These are phyloP conservation scores for Syritta pipiens DNA, from an alignment of 2,888 invertebrate species.

Conservation along the genomic window DNA sequence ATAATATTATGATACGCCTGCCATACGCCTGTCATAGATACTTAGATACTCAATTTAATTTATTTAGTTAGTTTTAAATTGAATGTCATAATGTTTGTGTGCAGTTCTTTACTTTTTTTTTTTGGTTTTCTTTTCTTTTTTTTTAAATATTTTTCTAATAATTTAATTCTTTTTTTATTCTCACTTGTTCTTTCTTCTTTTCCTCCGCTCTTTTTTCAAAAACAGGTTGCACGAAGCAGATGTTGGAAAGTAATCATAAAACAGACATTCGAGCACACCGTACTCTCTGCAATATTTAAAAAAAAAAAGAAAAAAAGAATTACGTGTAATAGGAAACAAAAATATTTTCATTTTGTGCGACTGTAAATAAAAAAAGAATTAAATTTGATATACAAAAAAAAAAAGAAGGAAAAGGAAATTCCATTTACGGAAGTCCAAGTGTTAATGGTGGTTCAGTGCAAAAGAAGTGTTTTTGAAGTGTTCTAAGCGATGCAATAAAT, in stretches of 20 bases:
- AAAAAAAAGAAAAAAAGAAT: no score
- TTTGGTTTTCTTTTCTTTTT: background rate
- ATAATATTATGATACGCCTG: background rate
- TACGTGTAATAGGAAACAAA: conserved; percentile 31
- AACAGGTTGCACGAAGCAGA: conserved; percentile 43
- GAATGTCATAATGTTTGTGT: conserved; percentile 23
- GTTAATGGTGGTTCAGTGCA: conserved; percentile 15
- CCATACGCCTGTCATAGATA: conserved; percentile 10
- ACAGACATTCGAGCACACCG: conserved; percentile 2
- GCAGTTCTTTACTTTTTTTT: background rate
- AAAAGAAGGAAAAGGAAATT: background rate
- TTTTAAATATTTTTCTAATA: conserved; percentile 18
- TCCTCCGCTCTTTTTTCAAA: conserved; percentile 24
- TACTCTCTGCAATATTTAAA: conserved; percentile 20
- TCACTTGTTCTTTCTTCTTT: conserved; percentile 25
- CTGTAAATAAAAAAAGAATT: background rate
- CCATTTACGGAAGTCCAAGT: background rate
- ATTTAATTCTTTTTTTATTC: background rate
- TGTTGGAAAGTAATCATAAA: conserved; percentile 22
- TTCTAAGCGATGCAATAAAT: conserved; percentile 4
- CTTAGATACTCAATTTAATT: conserved; percentile 26
- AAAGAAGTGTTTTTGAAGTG: conserved; percentile 17
- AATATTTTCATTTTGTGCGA: conserved; percentile 18
- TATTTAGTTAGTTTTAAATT: conserved; percentile 12
- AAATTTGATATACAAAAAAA: background rate